A percentile compares a stretch with the other conserved stretches of the same genome.
Conservation (phyloP, 2,113 vertebrate genomes). For the Hypocryptadius cinnamomeus region DNA sequence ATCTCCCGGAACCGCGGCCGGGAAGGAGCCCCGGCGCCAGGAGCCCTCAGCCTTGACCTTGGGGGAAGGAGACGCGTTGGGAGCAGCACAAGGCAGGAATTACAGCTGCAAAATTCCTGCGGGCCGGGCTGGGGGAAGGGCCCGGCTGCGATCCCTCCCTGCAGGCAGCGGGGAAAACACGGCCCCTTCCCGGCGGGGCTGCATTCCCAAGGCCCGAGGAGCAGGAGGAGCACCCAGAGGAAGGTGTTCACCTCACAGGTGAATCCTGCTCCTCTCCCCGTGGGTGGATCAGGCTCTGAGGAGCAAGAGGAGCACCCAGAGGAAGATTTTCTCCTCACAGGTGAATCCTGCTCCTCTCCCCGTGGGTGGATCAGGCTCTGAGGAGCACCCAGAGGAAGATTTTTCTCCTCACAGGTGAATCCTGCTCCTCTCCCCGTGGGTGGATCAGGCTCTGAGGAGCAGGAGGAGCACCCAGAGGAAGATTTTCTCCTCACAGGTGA, state of each 20-base stretch:
- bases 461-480: no score
- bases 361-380: no score
- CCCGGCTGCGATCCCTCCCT: background rate
- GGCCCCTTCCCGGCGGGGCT: background rate
- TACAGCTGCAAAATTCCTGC: background rate
- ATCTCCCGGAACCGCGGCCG: background rate
- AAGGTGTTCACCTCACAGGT: background rate
- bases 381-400: no score
- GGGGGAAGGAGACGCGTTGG: background rate
- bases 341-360: no score
- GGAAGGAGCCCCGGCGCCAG: background rate
- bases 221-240: background rate
- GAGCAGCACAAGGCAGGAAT: background rate
- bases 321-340: no score
- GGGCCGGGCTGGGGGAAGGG: background rate
- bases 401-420: no score
- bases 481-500: no score
- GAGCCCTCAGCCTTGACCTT: background rate
- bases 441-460: no score
- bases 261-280: background rate
- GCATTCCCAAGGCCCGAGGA: background rate
- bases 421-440: no score
- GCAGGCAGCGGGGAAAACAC: background rate
- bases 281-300: no score
- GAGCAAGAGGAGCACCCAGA: no score